Conservation (phyloP, 2,797 vertebrate species). For the Acanthornis magna region DNA sequence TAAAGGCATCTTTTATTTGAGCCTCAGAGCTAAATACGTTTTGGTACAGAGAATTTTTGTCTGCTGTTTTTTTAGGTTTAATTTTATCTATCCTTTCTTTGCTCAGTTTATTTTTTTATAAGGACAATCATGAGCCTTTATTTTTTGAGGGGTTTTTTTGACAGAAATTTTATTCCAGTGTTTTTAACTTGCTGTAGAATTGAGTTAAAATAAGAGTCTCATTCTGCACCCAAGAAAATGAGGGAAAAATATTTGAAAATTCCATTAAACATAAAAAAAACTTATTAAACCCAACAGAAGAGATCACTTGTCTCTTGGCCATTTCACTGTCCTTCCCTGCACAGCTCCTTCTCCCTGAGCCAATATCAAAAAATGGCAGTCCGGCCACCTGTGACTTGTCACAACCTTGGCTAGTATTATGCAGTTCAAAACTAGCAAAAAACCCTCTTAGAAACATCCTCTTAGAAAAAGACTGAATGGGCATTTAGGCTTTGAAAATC, state of each 20-base stretch:
- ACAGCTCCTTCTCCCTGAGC: not conserved
- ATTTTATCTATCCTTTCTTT: not conserved
- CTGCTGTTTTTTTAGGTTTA: not conserved
- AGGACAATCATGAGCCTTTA: not conserved
- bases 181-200: not conserved
- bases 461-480: not conserved
- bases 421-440: not conserved
- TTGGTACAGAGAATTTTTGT: not conserved
- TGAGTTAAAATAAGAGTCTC: not conserved
- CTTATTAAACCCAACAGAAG: not conserved
- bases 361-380: not conserved
- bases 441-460: not conserved
- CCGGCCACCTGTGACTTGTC: not conserved
- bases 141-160: not conserved
- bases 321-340: not conserved
- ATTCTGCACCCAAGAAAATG: not conserved
- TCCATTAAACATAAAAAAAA: not conserved
- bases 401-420: not conserved
- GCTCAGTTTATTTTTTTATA: not conserved
- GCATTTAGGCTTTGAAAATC: not conserved
- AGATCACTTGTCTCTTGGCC: not conserved
- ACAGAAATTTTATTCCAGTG: not conserved
- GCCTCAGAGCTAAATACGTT: not conserved
- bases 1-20: not conserved
- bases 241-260: not conserved